Evolutionary conservation across 2,888 invertebrate species (phyloP).

Genomic region (Drosophila austrosaltans): DNA sequence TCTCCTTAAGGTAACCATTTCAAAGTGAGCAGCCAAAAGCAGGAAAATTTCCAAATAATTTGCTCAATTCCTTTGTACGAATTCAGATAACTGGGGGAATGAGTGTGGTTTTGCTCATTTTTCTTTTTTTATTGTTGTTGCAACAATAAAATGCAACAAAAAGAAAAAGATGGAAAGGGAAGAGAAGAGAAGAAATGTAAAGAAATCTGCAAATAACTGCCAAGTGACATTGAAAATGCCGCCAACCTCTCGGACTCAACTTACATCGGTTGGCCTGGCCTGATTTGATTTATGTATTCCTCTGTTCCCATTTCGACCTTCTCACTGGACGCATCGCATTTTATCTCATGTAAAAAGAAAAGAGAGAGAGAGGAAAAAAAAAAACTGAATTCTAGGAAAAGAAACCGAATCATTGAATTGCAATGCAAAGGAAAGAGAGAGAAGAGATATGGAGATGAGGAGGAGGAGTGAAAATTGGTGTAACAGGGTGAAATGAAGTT

Average conservation of each 20-base stretch:
- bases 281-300: conserved; percentile 20
- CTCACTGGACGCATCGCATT: conserved; percentile 58
- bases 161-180: not conserved
- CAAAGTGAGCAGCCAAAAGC: not conserved
- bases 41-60: conserved; percentile 1
- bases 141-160: conserved; percentile 32
- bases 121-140: conserved; percentile 32
- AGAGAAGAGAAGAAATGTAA: not conserved
- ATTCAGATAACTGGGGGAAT: too few relatives aligned
- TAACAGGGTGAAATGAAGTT: conserved; percentile 2
- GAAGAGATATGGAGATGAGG: not conserved
- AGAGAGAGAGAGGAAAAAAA: too few relatives aligned
- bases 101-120: not conserved
- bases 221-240: conserved; percentile 23
- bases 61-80: not conserved
- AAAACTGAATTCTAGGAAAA: conserved; percentile 43
- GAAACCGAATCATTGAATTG: conserved; percentile 6
- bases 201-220: conserved; percentile 12
- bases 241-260: conserved; percentile 13
- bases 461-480: not conserved
- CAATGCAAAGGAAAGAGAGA: not conserved
- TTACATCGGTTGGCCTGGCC: conserved; percentile 10
- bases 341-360: conserved; percentile 30
- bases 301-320: conserved; percentile 57
- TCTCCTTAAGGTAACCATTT: not conserved